Base-by-base conservation (phyloP, 1,140 invertebrate species). In the Steinernema feltiae region DNA sequence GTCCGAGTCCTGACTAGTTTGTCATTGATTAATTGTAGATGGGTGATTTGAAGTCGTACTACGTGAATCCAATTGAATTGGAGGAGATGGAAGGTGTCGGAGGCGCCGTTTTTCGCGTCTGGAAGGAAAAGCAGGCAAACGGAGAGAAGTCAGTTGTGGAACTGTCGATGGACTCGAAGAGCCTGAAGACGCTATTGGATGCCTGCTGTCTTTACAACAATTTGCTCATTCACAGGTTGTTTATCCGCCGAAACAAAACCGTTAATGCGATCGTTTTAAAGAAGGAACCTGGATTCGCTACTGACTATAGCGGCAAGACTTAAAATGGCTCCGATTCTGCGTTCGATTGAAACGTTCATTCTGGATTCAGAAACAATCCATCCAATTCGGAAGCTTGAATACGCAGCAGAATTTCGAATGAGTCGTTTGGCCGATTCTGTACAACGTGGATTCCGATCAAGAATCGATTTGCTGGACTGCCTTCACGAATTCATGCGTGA, bases 331-430 rank as follows among this genome's bases (percentile, higher is more conserved):
- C 76, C 72, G 1, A 31, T 82, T 27, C 69, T 82, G 3, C 79
- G 81, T 1, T 72, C 80, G 15, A 32, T 82, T 1, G 81, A 82
- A 48, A 48, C 69, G 1, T 82, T 32, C 48, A 29, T 82, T 18
- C 31, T 82, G n/a, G 72, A 84, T 27, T 32, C 70, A 18, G 71
- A 70, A 32, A 32, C 53, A 21, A 80, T 83, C n/a, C 81, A 82
- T 78, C 79, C 82, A 41, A 82, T 82, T 32, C n/a, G 71, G 21
- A 81, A 83, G 46, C 71, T 82, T 3, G 82, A 83, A 48, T 71
- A 78, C 29, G 48, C 81, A 3, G 75, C 76, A 21, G 76, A 77
- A 30, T 48, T 77, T 30, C 74, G 75, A 24, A 77, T 77, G 76
- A 75, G 74, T 29, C 24, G 73, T 24, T 63, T 77, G 7, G 70